phyloP scores from a whole-genome alignment of 2,888 invertebrate genomes.

The Sympetrum striolatum region DNA sequence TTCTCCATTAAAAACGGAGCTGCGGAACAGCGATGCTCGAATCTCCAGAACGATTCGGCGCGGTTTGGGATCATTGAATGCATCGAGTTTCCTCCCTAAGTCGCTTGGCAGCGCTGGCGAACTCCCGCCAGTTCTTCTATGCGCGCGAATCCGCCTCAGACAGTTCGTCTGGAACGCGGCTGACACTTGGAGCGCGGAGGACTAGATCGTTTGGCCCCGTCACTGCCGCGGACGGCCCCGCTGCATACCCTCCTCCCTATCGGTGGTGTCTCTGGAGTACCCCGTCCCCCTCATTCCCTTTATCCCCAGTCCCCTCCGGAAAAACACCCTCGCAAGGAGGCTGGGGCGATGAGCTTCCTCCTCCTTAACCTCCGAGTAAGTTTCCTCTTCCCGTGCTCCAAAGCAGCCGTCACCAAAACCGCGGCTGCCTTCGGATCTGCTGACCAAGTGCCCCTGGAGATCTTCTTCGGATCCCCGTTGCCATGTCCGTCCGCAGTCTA shows the following conservation, averaged over 20 bases:
- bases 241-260: constrained; percentile 2
- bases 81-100: background rate
- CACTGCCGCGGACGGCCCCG: constrained; percentile 16
- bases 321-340: constrained; percentile 34
- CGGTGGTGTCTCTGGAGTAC: constrained; percentile 16
- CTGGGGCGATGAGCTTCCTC: constrained; percentile 40
- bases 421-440: constrained; percentile 28
- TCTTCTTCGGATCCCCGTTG: constrained; percentile 18
- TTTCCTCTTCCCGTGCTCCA: constrained; percentile 26
- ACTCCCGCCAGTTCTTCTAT: constrained; percentile 3
- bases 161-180: constrained; percentile 30
- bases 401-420: constrained; percentile 37
- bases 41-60: background rate
- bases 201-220: constrained; percentile 25
- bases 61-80: background rate
- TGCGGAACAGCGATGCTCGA: background rate
- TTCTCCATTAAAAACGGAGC: background rate
- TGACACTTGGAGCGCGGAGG: constrained; percentile 24
- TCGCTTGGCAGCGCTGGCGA: constrained; percentile 5
- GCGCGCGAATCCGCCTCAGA: constrained; percentile 26
- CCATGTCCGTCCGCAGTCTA: constrained; percentile 51
- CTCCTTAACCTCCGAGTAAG: constrained; percentile 23
- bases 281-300: background rate
- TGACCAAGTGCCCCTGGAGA: constrained; percentile 15
- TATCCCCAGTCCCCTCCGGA: constrained; percentile 16